phyloP scores from a whole-genome alignment of 2,113 vertebrate species.

The Oxyura jamaicensis region DNA sequence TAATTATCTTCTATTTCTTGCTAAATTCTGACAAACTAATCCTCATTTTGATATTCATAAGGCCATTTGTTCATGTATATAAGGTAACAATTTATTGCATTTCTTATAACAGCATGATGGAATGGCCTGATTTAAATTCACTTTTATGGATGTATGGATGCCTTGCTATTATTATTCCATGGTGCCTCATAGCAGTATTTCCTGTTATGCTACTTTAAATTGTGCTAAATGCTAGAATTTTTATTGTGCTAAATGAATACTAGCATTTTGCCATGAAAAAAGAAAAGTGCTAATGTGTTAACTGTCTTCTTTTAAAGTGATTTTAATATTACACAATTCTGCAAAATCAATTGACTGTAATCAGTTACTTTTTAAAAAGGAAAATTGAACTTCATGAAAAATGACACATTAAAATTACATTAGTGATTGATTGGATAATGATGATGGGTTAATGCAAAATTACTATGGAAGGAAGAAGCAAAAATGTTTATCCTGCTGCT shows the following conservation, averaged over 20 bases:
- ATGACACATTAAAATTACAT: conserved; percentile 45
- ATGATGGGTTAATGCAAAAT: conserved; percentile 67
- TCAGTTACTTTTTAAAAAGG: conserved; percentile 46
- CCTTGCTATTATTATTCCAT: neutral
- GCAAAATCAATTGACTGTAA: conserved; percentile 61
- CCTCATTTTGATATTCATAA: neutral
- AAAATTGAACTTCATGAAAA: conserved; percentile 63
- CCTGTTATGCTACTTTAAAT: neutral
- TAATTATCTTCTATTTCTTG: neutral
- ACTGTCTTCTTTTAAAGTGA: conserved; percentile 63
- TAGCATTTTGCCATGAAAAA: neutral
- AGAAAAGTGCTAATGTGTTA: conserved; percentile 54
- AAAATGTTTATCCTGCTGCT: conserved; percentile 68
- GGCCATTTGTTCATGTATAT: neutral
- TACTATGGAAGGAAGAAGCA: conserved; percentile 40
- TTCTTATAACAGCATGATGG: neutral
- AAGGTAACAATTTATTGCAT: neutral
- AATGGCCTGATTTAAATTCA: neutral
- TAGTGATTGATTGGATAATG: conserved; percentile 73
- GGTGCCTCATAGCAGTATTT: neutral
- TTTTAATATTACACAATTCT: neutral
- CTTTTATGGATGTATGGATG: neutral
- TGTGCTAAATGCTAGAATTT: neutral
- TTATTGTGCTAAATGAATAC: neutral
- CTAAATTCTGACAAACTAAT: neutral